Evolutionary conservation across 2,113 vertebrate genomes (phyloP).

Genomic region (Syrrhaptes paradoxus): DNA sequence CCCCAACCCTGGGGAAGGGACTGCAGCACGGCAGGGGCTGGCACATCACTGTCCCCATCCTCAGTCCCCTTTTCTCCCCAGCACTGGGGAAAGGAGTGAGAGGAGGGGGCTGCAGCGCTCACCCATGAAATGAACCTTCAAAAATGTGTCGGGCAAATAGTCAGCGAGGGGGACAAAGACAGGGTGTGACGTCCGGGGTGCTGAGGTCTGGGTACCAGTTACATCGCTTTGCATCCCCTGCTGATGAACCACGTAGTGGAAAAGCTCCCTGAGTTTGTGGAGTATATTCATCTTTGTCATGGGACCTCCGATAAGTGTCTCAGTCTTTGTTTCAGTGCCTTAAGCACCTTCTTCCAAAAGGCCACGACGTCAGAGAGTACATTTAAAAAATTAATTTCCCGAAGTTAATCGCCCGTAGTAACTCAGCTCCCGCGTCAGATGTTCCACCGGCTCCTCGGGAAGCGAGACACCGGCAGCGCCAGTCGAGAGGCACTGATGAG

Average conservation of each 20-base stretch:
- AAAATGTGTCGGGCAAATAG: no score
- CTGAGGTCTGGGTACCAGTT: no score
- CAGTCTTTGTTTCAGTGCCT: background rate
- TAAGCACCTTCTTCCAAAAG: background rate
- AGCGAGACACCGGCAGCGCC: background rate
- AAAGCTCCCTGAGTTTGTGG: background rate
- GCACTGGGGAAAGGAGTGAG: no score
- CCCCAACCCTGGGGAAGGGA: background rate
- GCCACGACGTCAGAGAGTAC: background rate
- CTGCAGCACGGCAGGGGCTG: background rate
- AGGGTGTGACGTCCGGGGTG: no score
- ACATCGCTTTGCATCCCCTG: background rate
- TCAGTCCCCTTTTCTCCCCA: no score
- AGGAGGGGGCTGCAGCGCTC: no score
- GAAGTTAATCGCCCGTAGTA: background rate
- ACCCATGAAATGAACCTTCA: no score
- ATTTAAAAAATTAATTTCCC: constrained; percentile 26
- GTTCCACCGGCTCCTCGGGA: background rate
- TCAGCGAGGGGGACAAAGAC: no score
- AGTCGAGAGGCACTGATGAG: background rate
- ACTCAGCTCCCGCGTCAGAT: background rate
- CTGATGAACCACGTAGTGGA: background rate
- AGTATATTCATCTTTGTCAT: background rate
- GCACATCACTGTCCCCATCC: background rate
- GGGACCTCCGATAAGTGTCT: background rate